Percentiles rank a stretch among this genome's conserved stretches.
Evolutionary conservation across 2,888 invertebrate genomes (phyloP).

Genomic region (Hemicrepidius hirtus): DNA sequence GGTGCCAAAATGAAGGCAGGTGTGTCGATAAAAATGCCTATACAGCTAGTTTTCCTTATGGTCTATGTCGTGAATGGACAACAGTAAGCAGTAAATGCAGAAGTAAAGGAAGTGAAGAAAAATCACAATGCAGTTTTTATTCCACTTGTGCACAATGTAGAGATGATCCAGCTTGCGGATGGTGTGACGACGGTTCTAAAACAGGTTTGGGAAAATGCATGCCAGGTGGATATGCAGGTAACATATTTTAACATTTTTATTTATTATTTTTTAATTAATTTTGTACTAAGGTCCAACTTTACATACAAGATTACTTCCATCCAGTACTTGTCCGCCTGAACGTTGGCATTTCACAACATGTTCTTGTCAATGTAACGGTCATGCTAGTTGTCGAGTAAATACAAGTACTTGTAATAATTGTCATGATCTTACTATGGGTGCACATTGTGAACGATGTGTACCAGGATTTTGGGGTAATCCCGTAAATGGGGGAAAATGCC

Average conservation of each 20-base stretch:
- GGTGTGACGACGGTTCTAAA: slow-evolving; percentile 97
- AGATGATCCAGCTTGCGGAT: slow-evolving; percentile 95
- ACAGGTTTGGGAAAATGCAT: slow-evolving; percentile 93
- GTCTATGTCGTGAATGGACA: slow-evolving; percentile 98
- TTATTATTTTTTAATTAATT: not conserved
- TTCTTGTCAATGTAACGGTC: slow-evolving; percentile 99
- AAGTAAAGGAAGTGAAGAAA: slow-evolving; percentile 69
- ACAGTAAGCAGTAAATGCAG: slow-evolving; percentile 76
- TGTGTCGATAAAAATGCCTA: slow-evolving; percentile 99
- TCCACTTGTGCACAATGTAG: slow-evolving; percentile 88
- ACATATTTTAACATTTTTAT: not conserved
- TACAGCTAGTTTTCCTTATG: slow-evolving; percentile 96
- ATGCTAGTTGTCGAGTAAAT: slow-evolving; percentile 85
- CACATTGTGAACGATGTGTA: slow-evolving; percentile 91
- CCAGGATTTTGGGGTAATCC: slow-evolving; percentile 96
- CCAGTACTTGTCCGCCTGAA: slow-evolving; percentile 79
- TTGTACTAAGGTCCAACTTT: slow-evolving; percentile 67
- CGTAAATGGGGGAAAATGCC: slow-evolving; percentile 94
- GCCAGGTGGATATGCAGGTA: slow-evolving; percentile 84
- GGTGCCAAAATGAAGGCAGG: slow-evolving; percentile 94
- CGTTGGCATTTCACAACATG: slow-evolving; percentile 96
- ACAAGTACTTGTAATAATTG: slow-evolving; percentile 87
- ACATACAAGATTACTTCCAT: slow-evolving; percentile 74
- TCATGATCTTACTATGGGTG: slow-evolving; percentile 87
- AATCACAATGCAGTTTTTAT: slow-evolving; percentile 82